phyloP scores from a whole-genome alignment of 2,113 vertebrate species.

The Crotalus tigris region DNA sequence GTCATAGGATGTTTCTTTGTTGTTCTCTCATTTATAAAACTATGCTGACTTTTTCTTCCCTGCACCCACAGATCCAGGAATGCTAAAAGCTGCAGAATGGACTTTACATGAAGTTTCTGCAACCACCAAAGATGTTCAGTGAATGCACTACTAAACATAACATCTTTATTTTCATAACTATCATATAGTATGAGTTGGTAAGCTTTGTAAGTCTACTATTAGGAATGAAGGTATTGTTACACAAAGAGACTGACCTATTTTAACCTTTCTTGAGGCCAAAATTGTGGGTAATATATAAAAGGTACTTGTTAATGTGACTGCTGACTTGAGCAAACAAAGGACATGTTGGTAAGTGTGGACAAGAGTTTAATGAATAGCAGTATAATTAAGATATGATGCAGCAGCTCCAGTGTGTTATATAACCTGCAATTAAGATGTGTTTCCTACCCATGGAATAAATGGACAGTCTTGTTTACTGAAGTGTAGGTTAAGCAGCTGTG shows the following conservation, averaged over 20 bases:
- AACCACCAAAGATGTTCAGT: constrained; percentile 70
- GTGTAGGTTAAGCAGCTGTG: not conserved
- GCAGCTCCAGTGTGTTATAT: constrained; percentile 32
- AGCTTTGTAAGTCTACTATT: constrained; percentile 47
- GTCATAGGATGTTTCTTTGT: not conserved
- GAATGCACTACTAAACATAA: constrained; percentile 61
- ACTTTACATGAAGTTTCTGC: constrained; percentile 57
- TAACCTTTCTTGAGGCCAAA: constrained; percentile 50
- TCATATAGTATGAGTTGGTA: constrained; percentile 56
- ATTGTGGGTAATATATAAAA: constrained; percentile 45
- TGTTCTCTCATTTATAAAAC: not conserved
- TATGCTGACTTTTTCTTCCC: not conserved
- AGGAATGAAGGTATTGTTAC: constrained; percentile 37
- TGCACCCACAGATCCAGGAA: constrained; percentile 40
- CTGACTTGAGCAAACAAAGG: constrained; percentile 40
- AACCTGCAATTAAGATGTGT: constrained; percentile 44
- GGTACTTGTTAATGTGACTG: constrained; percentile 25
- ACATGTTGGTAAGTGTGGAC: constrained; percentile 19
- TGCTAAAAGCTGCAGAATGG: constrained; percentile 30
- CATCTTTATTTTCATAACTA: constrained; percentile 65
- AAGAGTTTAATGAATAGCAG: constrained; percentile 9
- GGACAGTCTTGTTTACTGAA: not conserved
- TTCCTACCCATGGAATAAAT: not conserved
- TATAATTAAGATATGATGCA: constrained; percentile 6
- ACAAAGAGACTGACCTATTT: constrained; percentile 58